Base-by-base conservation (phyloP, 2,888 invertebrate genomes). In the Calameuta filiformis region DNA sequence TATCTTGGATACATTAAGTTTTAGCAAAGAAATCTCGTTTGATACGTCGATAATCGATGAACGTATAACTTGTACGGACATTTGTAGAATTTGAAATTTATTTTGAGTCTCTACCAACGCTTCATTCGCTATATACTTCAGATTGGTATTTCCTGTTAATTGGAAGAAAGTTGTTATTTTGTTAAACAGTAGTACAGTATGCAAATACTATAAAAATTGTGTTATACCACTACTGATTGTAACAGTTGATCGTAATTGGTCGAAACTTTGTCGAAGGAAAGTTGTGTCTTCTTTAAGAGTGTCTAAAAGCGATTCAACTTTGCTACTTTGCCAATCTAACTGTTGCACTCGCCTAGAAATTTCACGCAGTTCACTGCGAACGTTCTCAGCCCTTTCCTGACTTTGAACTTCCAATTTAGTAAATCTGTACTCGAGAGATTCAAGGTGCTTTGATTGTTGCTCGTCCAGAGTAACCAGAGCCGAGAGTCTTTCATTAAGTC, bases 341-440 rank as follows among this genome's bases (percentile, higher is more conserved):
- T 89, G 88, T 75, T 92, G 92, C 69, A 92, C 80, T 68, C 92
- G 88, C 35, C 90, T 88, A 56, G 88, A 86, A 34, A 91, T 88
- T 76, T 93, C 92, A 75, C 91, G 83, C 73, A 93, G 86, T 77
- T 93, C 92, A 1, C 88, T 86, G 69, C 86, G 88, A 71, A 93
- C 78, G 0, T 89, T 89, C 30, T 93, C 92, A 80, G 91, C 86
- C 73, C 92, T 92, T 30, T 91, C 93, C 76, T 89, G 84, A 35
- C 89, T 90, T 81, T 91, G 90, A 0, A 90, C 89, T 85, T 93
- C 91, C 30, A 93, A 85, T 76, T 90, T 88, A 34, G 90, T 90
- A 76, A 93, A 79, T 83, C 92, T 91, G 78, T 92, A 89, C 79
- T 91, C 91, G 80, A 92, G 87, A 69, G 82, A 85, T 80, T 91